These are phyloP conservation scores for Meteorus colon DNA, from an alignment of 2,888 invertebrate species.

Conservation along the genomic window DNA sequence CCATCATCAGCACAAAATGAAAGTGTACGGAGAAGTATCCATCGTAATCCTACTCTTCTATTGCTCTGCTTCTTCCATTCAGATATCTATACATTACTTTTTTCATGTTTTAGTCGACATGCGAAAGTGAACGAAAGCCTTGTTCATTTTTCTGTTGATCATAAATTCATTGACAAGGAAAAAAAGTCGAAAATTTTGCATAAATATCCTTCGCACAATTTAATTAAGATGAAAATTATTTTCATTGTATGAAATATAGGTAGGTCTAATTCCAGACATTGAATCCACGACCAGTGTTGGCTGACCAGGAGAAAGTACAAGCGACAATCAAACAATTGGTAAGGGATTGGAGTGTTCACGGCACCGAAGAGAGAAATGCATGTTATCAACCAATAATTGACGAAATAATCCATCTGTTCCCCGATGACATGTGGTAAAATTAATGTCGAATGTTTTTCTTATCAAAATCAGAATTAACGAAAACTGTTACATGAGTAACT, in stretches of 20 bases:
- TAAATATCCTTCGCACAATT: conserved; percentile 14
- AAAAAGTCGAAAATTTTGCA: conserved; percentile 8
- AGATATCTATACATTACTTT: not conserved
- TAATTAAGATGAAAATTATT: conserved; percentile 47
- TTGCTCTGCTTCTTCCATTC: not conserved
- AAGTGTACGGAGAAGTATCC: conserved; percentile 63
- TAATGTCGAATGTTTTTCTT: not conserved
- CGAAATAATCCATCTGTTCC: conserved; percentile 84
- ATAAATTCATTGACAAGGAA: not conserved
- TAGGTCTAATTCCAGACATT: conserved; percentile 66
- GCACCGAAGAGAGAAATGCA: conserved; percentile 86
- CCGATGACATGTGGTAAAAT: conserved; percentile 76
- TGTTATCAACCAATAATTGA: conserved; percentile 94
- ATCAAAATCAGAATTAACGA: conserved; percentile 21
- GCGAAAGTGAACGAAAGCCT: not conserved
- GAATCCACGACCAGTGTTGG: conserved; percentile 68
- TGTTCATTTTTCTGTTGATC: not conserved
- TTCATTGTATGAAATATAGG: conserved; percentile 64
- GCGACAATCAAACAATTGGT: conserved; percentile 96
- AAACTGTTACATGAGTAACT: conserved; percentile 38
- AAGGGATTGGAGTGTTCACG: conserved; percentile 95
- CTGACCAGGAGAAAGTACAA: conserved; percentile 86
- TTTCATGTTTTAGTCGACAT: not conserved
- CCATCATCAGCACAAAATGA: conserved; percentile 67
- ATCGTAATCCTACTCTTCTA: conserved; percentile 18